These are phyloP conservation scores for Rhinichthys klamathensis DNA, from an alignment of 2,113 vertebrate species.

Conservation along the genomic window DNA sequence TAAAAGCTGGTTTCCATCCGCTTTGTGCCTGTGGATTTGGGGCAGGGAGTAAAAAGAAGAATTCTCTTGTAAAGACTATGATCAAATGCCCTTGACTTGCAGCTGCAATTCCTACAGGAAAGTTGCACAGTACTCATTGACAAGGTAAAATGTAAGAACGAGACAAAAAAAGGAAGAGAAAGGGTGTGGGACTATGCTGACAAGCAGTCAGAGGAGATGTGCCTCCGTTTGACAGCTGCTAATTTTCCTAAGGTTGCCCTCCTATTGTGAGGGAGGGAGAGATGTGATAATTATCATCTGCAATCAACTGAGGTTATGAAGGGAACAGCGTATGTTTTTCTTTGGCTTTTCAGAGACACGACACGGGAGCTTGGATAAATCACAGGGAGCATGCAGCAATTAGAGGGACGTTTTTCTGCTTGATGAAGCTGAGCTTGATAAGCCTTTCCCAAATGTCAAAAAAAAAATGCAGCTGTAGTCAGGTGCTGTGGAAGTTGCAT, in stretches of 20 bases:
- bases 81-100: constrained; percentile 40
- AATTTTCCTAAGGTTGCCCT: constrained; percentile 51
- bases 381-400: constrained; percentile 51
- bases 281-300: constrained; percentile 58
- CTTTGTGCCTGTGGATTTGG: constrained; percentile 40
- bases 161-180: background rate
- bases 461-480: constrained; percentile 14
- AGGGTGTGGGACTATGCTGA: constrained; percentile 1
- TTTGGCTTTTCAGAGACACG: constrained; percentile 35
- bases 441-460: constrained; percentile 34
- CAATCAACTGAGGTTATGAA: constrained; percentile 59
- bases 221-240: constrained; percentile 52
- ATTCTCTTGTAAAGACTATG: constrained; percentile 38
- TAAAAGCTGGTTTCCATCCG: constrained; percentile 42
- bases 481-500: constrained; percentile 7
- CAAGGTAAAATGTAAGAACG: constrained; percentile 4
- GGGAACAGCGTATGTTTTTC: constrained; percentile 41
- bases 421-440: constrained; percentile 53
- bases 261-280: constrained; percentile 44
- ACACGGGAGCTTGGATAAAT: constrained; percentile 48
- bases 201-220: constrained; percentile 36
- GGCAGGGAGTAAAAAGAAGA: constrained; percentile 32
- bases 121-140: constrained; percentile 17
- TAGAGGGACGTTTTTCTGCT: constrained; percentile 52
- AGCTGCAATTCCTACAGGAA: constrained; percentile 28